A percentile compares a stretch with the other conserved stretches of the same genome.
These are phyloP conservation scores for Lordiphosa stackelbergi DNA, from an alignment of 1,140 invertebrate species.

Conservation along the genomic window DNA sequence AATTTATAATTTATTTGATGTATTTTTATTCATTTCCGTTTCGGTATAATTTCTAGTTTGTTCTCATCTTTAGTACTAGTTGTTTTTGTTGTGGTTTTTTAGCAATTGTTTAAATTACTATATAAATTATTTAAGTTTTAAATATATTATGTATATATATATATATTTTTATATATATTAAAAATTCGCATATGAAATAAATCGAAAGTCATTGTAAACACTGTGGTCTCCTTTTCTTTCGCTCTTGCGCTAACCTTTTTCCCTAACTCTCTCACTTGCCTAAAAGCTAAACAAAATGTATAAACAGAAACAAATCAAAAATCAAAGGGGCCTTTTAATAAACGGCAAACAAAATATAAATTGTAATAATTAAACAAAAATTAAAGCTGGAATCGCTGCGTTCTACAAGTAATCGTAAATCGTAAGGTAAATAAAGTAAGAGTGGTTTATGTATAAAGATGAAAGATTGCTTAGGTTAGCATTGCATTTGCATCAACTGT, in stretches of 20 bases:
- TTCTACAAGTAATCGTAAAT: slow-evolving; percentile 47
- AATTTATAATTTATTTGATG: slow-evolving; percentile 61
- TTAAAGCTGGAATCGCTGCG: slow-evolving; percentile 74
- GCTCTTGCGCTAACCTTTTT: slow-evolving; percentile 10
- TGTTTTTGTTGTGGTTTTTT: slow-evolving; percentile 41
- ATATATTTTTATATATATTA: slow-evolving; percentile 45
- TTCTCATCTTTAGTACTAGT: slow-evolving; percentile 73
- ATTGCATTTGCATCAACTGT: slow-evolving; percentile 69
- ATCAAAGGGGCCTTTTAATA: slow-evolving; percentile 19
- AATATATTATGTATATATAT: slow-evolving; percentile 54
- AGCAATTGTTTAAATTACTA: slow-evolving; percentile 71
- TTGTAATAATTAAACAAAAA: slow-evolving; percentile 53
- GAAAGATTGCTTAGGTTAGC: slow-evolving; percentile 63
- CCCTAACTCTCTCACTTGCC: slow-evolving; percentile 19
- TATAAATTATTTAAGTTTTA: slow-evolving; percentile 74
- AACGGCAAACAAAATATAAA: slow-evolving; percentile 50
- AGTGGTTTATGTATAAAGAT: slow-evolving; percentile 24
- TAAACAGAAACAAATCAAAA: slow-evolving; percentile 49
- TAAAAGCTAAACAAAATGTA: slow-evolving; percentile 58
- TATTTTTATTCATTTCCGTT: slow-evolving; percentile 77
- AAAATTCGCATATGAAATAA: slow-evolving; percentile 73
- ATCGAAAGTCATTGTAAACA: slow-evolving; percentile 58
- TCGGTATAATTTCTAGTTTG: slow-evolving; percentile 77
- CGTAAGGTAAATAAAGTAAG: slow-evolving; percentile 22
- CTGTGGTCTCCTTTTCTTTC: slow-evolving; percentile 25